phyloP scores from a whole-genome alignment of 1,140 invertebrate genomes.

The Acromyrmex echinatior region DNA sequence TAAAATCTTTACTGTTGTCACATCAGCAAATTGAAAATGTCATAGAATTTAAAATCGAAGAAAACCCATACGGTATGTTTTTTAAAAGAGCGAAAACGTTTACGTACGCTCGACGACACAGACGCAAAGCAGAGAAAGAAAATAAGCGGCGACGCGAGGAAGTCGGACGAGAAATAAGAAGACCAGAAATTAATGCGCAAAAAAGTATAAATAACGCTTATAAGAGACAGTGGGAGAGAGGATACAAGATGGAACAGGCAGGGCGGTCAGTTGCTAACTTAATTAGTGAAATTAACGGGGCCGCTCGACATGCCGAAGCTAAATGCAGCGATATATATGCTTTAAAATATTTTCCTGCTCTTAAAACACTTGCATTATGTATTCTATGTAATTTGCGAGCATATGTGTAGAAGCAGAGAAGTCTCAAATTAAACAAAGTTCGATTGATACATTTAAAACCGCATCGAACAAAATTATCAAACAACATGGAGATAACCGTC shows the following conservation, averaged over 20 bases:
- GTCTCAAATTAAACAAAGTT: conserved; percentile 68
- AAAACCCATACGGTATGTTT: conserved; percentile 23
- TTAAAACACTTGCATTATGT: conserved; percentile 77
- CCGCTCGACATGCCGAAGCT: conserved; percentile 79
- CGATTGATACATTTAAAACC: conserved; percentile 76
- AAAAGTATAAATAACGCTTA: conserved; percentile 77
- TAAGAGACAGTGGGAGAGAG: conserved; percentile 54
- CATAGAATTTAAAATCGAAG: conserved; percentile 24
- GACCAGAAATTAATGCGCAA: conserved; percentile 62
- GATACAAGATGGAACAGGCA: conserved; percentile 23
- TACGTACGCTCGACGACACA: conserved; percentile 18
- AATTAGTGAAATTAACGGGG: conserved; percentile 86
- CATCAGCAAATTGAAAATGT: not conserved
- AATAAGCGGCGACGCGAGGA: conserved; percentile 61
- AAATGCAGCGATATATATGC: conserved; percentile 76
- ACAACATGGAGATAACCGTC: not conserved
- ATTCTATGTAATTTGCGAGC: conserved; percentile 66
- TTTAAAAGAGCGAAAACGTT: conserved; percentile 56
- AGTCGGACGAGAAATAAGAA: conserved; percentile 67
- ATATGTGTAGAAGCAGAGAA: conserved; percentile 41
- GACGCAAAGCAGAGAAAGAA: conserved; percentile 43
- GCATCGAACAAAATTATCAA: not conserved
- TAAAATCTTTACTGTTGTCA: not conserved
- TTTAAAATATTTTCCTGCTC: conserved; percentile 71
- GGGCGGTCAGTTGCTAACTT: conserved; percentile 82